phyloP scores from a whole-genome alignment of 35 echinoderm and acorn worm genomes.

The Anneissia japonica region DNA sequence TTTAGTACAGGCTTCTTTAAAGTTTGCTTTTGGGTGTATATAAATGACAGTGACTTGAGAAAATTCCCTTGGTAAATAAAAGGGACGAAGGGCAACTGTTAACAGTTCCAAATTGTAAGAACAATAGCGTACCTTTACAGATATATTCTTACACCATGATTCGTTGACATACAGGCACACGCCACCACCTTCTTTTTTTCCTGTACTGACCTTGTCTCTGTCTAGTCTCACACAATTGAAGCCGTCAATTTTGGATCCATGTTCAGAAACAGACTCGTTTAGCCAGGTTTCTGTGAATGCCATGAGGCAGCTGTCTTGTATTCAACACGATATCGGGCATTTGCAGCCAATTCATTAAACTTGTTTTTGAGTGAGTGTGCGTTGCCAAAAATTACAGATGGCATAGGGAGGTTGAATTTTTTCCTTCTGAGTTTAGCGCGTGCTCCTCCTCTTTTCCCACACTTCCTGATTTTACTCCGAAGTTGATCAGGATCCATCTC shows the following conservation, averaged over 20 bases:
- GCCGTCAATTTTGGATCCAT: not conserved
- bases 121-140: constrained; percentile 3
- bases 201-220: constrained; percentile 5
- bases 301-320: too few species aligned
- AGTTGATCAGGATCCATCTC: too few species aligned
- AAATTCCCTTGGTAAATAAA: constrained; percentile 25
- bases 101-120: constrained; percentile 20
- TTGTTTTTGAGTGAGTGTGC: too few species aligned
- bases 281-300: not conserved
- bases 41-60: constrained; percentile 14
- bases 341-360: too few species aligned
- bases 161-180: constrained; percentile 40
- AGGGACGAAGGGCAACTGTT: constrained; percentile 17
- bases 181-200: constrained; percentile 19
- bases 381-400: too few species aligned
- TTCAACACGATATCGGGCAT: too few species aligned
- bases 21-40: constrained; percentile 13
- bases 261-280: not conserved
- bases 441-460: too few species aligned
- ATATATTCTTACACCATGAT: constrained; percentile 26
- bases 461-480: too few species aligned
- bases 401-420: too few species aligned
- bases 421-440: too few species aligned
- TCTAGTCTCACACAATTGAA: constrained; percentile 11
- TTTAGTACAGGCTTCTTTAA: not conserved